Evolutionary conservation across 2,888 invertebrate genomes (phyloP).

Genomic region (Melinaea marsaeus): DNA sequence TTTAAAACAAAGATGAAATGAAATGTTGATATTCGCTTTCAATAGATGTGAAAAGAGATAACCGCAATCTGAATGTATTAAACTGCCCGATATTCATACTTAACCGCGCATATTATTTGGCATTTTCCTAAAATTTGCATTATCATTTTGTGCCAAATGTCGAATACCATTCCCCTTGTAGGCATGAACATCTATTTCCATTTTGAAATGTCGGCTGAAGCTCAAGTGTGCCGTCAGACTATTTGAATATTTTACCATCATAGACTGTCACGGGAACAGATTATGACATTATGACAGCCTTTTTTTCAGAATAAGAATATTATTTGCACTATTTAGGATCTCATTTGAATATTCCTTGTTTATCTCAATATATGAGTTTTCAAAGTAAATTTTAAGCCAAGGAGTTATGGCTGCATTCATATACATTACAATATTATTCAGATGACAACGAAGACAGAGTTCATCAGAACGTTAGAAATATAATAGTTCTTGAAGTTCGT

Average conservation of each 20-base stretch:
- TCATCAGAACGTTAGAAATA: neutral
- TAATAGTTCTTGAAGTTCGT: neutral
- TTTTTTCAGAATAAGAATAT: slow-evolving; percentile 23
- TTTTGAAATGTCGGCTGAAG: slow-evolving; percentile 65
- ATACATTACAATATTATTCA: slow-evolving; percentile 2
- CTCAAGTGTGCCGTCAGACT: slow-evolving; percentile 68
- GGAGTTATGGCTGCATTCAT: neutral
- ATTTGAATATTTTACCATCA: slow-evolving; percentile 70
- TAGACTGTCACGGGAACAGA: slow-evolving; percentile 54
- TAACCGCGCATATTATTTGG: slow-evolving; percentile 54
- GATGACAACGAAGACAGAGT: neutral
- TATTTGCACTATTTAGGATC: neutral
- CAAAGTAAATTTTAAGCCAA: neutral
- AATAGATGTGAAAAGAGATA: slow-evolving; percentile 18
- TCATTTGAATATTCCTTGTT: slow-evolving; percentile 3
- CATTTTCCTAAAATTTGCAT: slow-evolving; percentile 60
- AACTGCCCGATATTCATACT: slow-evolving; percentile 49
- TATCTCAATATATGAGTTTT: slow-evolving; percentile 2
- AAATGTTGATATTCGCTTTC: slow-evolving; percentile 1
- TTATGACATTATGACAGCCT: slow-evolving; percentile 60
- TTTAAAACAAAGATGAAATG: slow-evolving; percentile 5
- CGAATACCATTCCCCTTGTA: slow-evolving; percentile 64
- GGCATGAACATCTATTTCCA: slow-evolving; percentile 66
- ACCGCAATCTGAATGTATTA: slow-evolving; percentile 25
- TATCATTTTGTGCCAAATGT: slow-evolving; percentile 64